Percentiles rank a stretch among this genome's conserved stretches.
Evolutionary conservation across 2,113 vertebrate species (phyloP).

Genomic region (Nanger granti): DNA sequence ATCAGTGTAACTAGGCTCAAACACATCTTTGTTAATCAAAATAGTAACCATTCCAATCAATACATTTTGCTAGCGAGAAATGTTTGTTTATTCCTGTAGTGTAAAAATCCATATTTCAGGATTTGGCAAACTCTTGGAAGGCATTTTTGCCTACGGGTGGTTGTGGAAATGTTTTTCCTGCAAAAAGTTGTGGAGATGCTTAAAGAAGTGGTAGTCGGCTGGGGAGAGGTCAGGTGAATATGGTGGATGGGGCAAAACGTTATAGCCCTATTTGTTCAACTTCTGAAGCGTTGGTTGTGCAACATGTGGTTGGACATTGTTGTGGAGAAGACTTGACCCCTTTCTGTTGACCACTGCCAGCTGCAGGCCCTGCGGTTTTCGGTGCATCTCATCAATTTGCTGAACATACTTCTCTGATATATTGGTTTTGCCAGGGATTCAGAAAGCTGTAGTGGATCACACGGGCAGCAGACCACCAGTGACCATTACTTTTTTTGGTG

Average conservation of each 20-base stretch:
- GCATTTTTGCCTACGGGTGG: background rate
- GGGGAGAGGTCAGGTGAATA: background rate
- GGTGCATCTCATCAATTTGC: background rate
- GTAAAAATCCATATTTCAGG: background rate
- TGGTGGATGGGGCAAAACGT: background rate
- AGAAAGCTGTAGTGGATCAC: background rate
- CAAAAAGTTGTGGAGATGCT: background rate
- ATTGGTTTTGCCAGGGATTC: background rate
- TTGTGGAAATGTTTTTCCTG: background rate
- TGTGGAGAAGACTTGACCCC: background rate
- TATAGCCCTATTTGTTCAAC: background rate
- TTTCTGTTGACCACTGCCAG: background rate
- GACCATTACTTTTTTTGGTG: background rate
- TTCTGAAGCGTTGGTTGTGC: background rate
- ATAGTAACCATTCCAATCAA: background rate
- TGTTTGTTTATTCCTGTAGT: background rate
- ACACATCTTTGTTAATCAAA: background rate
- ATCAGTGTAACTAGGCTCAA: background rate
- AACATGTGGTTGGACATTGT: background rate
- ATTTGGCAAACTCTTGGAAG: background rate
- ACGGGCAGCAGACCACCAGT: background rate
- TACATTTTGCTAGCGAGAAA: background rate
- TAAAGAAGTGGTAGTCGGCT: background rate
- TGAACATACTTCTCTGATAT: background rate
- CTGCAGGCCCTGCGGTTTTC: background rate